Base-by-base conservation (phyloP, 2,113 vertebrate genomes). In the Meriones unguiculatus region DNA sequence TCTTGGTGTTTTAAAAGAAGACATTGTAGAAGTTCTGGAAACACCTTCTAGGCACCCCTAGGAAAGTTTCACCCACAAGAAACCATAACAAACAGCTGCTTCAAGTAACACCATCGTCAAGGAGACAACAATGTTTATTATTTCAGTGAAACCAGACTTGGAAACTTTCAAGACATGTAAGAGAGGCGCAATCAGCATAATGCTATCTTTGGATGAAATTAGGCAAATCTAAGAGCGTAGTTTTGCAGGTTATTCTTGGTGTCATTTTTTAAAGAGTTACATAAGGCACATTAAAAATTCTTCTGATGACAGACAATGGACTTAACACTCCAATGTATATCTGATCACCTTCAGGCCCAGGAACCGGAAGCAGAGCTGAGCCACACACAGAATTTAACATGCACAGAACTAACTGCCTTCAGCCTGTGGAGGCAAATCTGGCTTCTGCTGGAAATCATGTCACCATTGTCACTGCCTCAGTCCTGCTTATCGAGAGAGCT, bases 361-460 rank as follows among this genome's bases (percentile, higher is more conserved):
- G 57, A 82, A 89, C 86, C 38, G 54, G 52, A 92, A 92, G 88
- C 32, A 65, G 28, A 70, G 89, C 93, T 88, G 32, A 90, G 80
- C 64, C 76, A 65, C 50, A 77, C 14, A 20, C 11, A 62, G 75
- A 81, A 93, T 96, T 96, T 86, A 95, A 70, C 73, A 90, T 94
- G 87, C 80, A 92, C 25, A 81, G 62, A 93, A 32, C 10, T 69
- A 91, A 32, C 6, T 64, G 90, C 90, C 81, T 50, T 94, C 41
- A 17, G 41, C 32, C 89, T 75, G 87, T 67, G 25, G 89, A 96
- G 93, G 93, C 80, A 90, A 94, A 95, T 92, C 59, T 89, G 72
- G 93, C 86, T 86, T 96, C 95, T 93, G 92, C 93, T 90, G 90
- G 85, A 95, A 97, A 94, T 95, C 41, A 35, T 59, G 17, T 94